Evolutionary conservation across 2,113 vertebrate genomes (phyloP), one percentile per base, ranked within the genome.

Genomic region (Litocranius walleri): DNA sequence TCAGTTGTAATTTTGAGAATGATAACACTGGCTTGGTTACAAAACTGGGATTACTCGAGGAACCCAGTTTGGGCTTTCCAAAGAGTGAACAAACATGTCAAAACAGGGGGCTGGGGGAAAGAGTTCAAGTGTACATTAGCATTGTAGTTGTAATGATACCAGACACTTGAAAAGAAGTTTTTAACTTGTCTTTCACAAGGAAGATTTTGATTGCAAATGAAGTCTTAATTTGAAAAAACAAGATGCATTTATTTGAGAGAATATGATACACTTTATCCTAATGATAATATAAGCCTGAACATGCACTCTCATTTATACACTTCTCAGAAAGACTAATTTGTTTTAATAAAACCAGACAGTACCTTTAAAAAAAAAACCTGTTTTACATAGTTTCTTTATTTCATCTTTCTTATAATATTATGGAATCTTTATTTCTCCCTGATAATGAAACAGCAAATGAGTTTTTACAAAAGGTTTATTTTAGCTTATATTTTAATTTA

Each of bases 1-100:
- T 90, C 89, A 97, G 83, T 96, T 97, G 91, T 96, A 98, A 98
- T 98, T 98, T 97, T 97, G 77, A 74, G 93, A 96, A 94, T 93
- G 90, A 94, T 90, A 95, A 97, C 50, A 88, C 64, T 98, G 97
- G 92, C 90, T 97, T 23, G 3, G 94, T 93, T 97, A 96, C 85
- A 96, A 96, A 97, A 94, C 43, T 43, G 23, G 5, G 74, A 96
- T 96, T 97, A 94, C 56, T 81, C 61, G n/a, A 91, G 54, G 86
- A 92, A 92, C 40, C n/a, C 36, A 94, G 64, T 48, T 86, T 87
- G 52, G 45, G 4, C 64, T 98, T 91, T 95, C 78, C 54, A 89
- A 96, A 95, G 84, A 93, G 50, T 62, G 43, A 97, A 93, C 4
- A 86, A 91, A 23, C 0, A 19, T 94, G 12, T 92, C 93, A 91